Evolutionary conservation across 2,797 vertebrate species (phyloP).

Genomic region (Tympanoctomys barrerae): DNA sequence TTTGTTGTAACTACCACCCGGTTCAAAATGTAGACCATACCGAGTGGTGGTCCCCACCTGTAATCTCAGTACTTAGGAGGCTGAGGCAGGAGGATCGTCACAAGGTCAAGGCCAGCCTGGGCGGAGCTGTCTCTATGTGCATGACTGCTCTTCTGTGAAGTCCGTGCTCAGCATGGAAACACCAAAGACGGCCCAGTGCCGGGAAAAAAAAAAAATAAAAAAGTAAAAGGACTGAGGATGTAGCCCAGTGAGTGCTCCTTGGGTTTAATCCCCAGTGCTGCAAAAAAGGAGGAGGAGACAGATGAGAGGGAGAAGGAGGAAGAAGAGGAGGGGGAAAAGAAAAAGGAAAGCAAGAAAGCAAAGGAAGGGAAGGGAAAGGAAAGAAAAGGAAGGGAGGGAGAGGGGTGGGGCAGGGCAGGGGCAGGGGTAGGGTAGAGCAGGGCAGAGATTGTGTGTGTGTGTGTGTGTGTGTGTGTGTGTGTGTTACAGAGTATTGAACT

Average conservation of each 20-base stretch:
- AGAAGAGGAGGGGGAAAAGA: too few relatives aligned
- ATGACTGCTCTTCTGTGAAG: neutral
- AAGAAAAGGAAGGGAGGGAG: too few relatives aligned
- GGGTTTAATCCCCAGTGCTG: neutral
- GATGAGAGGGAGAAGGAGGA: neutral
- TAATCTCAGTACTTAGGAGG: neutral
- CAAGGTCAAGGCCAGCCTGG: neutral
- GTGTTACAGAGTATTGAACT: too few relatives aligned
- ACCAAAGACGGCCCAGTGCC: neutral
- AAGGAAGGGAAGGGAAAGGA: too few relatives aligned
- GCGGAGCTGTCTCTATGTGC: neutral
- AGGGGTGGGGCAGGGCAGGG: too few relatives aligned
- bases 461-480: too few relatives aligned
- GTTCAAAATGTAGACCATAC: slow-evolving; percentile 10
- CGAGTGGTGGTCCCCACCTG: neutral
- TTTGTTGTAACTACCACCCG: neutral
- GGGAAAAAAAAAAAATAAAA: neutral
- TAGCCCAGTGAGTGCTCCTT: neutral
- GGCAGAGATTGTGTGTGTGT: too few relatives aligned
- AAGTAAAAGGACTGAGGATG: neutral
- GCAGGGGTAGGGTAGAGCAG: fast-evolving
- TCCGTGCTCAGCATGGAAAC: neutral
- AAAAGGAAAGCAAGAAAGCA: too few relatives aligned
- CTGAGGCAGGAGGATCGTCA: neutral
- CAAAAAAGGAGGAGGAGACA: neutral